phyloP scores from a whole-genome alignment of 2,888 invertebrate species.

The Dryocosmus kuriphilus region DNA sequence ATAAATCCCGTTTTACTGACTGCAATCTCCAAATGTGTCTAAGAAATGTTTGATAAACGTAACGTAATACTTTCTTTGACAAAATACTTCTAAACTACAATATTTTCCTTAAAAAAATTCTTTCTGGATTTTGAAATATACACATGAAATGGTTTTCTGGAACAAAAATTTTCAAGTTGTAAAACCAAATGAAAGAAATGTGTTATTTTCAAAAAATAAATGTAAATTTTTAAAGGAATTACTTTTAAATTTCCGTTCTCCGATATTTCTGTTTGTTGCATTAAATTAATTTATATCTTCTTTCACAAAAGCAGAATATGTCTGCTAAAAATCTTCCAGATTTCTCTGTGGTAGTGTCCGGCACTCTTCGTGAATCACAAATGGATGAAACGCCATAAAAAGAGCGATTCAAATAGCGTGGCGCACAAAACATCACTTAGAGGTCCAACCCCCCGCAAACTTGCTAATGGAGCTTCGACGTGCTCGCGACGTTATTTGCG shows the following conservation, averaged over 20 bases:
- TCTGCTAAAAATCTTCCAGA: not conserved
- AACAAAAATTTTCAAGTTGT: no score
- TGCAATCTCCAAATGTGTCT: not conserved
- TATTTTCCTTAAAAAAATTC: no score
- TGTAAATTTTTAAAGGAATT: no score
- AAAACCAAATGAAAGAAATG: no score
- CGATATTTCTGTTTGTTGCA: not conserved
- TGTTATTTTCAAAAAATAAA: no score
- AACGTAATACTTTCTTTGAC: no score
- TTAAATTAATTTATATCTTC: not conserved
- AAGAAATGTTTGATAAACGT: no score
- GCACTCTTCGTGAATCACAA: slow-evolving; percentile 1
- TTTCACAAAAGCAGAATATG: not conserved
- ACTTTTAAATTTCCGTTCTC: not conserved
- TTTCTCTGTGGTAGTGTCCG: slow-evolving; percentile 6
- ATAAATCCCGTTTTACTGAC: not conserved
- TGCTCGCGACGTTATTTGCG: slow-evolving; percentile 62
- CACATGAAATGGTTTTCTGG: no score
- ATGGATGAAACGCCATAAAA: not conserved
- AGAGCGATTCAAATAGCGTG: slow-evolving; percentile 55
- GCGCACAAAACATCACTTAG: slow-evolving; percentile 76
- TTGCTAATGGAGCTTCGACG: slow-evolving; percentile 73
- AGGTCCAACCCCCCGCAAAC: slow-evolving; percentile 71
- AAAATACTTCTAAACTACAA: no score
- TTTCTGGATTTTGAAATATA: no score